Evolutionary conservation across 2,113 vertebrate genomes (phyloP), one percentile per base, ranked within the genome.

Genomic region (Corythornis cristatus): DNA sequence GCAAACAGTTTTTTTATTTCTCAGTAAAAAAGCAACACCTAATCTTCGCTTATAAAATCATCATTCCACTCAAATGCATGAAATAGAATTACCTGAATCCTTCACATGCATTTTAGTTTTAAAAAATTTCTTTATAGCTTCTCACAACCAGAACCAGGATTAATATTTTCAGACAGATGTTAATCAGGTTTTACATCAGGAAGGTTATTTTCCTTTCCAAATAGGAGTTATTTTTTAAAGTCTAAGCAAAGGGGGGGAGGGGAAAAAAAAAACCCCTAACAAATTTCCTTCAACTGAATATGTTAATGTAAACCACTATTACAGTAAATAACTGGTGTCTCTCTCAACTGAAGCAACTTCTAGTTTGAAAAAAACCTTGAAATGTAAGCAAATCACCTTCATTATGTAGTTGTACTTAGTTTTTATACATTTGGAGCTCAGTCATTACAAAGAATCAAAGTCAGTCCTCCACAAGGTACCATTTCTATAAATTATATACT

Each of bases 371-470:
- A 58, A 90, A 81, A 43, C 54, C 42, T 89, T 91, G 64, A 81
- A 89, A 85, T 16, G 15, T 22, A 91, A 76, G 25, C 22, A 67
- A 83, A 89, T 85, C 87, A 88, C 75, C 85, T 73, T 93, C 78
- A 83, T 83, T 79, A 85, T 35, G 28, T 66, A 88, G 23, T 28
- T 84, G 25, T 66, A 46, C 6, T 9, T 48, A 4, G 29, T 67
- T 78, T 86, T 92, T n/a, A 48, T 29, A 75, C 8, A 57, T 90
- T 90, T 89, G 56, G 60, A 93, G 29, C 25, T 87, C 71, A 58
- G 67, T 65, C 87, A 76, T 22, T 87, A 56, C 64, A 37, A 79
- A 85, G 72, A 85, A 94, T 40, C 71, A 76, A 87, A 93, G 78
- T 73, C 84, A 80, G 40, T 54, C 28, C 85, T 82, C 51, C 67